phyloP scores from a whole-genome alignment of 2,888 invertebrate species.

The Drosophila subquinaria region DNA sequence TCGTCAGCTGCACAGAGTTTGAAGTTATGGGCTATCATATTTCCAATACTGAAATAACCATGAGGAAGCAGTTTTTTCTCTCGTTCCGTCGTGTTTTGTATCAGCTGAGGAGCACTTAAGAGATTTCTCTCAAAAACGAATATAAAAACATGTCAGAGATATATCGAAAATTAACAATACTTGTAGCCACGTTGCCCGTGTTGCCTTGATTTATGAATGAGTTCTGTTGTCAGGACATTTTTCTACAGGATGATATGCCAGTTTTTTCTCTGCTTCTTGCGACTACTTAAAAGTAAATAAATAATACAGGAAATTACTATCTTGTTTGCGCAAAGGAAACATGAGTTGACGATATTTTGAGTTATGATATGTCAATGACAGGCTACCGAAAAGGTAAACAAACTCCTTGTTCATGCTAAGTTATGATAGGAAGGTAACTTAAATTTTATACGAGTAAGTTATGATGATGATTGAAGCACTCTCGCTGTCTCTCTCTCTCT shows the following conservation, averaged over 20 bases:
- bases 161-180: conserved; percentile 71
- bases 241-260: conserved; percentile 55
- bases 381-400: conserved; percentile 51
- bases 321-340: conserved; percentile 55
- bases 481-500: neutral
- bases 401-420: conserved; percentile 8
- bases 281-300: conserved; percentile 76
- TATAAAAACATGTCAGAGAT: conserved; percentile 39
- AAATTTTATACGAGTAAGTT: conserved; percentile 4
- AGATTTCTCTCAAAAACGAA: conserved; percentile 40
- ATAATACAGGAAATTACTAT: conserved; percentile 64
- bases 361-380: conserved; percentile 59
- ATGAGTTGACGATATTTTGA: conserved; percentile 54
- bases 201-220: conserved; percentile 74
- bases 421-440: conserved; percentile 7
- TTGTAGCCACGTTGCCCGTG: conserved; percentile 31
- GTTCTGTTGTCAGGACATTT: conserved; percentile 63
- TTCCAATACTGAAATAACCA: conserved; percentile 71
- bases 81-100: conserved; percentile 7
- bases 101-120: conserved; percentile 59
- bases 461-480: conserved; percentile 14
- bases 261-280: conserved; percentile 38
- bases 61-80: conserved; percentile 68
- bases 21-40: conserved; percentile 65
- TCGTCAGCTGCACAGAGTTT: conserved; percentile 56